These are phyloP conservation scores for Odontamblyopus lacepedii DNA, from an alignment of 2,797 vertebrate species.

Conservation along the genomic window DNA sequence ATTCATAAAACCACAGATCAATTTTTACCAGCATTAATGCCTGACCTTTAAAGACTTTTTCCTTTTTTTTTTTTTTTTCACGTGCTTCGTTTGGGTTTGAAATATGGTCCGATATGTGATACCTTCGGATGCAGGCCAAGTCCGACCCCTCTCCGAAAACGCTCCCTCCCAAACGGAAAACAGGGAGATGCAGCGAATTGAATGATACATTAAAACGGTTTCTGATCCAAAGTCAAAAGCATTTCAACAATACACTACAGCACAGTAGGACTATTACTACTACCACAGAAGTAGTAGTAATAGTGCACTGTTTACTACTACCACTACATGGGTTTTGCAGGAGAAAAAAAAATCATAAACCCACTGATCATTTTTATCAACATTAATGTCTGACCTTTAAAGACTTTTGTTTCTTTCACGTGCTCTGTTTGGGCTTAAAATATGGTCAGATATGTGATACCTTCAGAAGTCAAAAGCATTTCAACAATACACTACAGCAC, in stretches of 20 bases:
- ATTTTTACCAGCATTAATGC: constrained; percentile 96
- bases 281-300: too few relatives aligned
- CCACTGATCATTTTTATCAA: constrained; percentile 93
- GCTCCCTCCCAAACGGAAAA: constrained; percentile 72
- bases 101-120: constrained; percentile 93
- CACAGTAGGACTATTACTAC: too few relatives aligned
- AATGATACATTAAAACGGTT: neutral
- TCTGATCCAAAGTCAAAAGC: too few relatives aligned
- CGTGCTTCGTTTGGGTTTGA: constrained; percentile 91
- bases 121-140: constrained; percentile 84
- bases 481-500: too few relatives aligned
- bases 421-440: constrained; percentile 92
- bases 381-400: constrained; percentile 98
- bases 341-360: constrained; percentile 83
- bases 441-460: constrained; percentile 88
- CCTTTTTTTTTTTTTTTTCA: constrained; percentile 64
- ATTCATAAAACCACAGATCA: constrained; percentile 97
- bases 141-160: constrained; percentile 65
- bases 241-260: too few relatives aligned
- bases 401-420: constrained; percentile 76
- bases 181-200: constrained; percentile 58
- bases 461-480: too few relatives aligned
- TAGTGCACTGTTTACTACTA: too few relatives aligned
- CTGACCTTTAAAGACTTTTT: constrained; percentile 91
- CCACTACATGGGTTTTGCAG: too few relatives aligned